These are phyloP conservation scores for Ciconia nigra DNA, from an alignment of 2,797 vertebrate species.

Conservation along the genomic window DNA sequence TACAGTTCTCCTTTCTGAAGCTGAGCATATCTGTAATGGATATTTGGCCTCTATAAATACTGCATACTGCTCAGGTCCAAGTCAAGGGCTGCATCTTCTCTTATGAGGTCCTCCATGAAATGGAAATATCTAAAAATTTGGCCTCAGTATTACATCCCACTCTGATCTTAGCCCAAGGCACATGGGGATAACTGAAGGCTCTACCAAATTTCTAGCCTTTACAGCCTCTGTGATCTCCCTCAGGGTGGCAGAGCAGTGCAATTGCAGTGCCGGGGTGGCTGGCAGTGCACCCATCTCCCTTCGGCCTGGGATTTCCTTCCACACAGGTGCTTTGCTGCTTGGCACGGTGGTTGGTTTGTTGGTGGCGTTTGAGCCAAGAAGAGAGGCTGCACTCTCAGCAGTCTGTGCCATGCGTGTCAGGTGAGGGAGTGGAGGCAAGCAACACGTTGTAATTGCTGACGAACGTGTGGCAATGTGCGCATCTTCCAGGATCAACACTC, in stretches of 20 bases:
- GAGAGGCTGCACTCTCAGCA: background rate
- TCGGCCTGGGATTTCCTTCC: background rate
- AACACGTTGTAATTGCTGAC: background rate
- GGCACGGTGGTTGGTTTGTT: fast-evolving
- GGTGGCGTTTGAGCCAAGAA: background rate
- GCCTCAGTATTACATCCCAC: background rate
- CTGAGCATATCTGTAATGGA: background rate
- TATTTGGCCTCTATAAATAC: background rate
- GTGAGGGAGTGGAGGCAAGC: background rate
- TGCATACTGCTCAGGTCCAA: background rate
- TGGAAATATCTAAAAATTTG: background rate
- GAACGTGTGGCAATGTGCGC: fast-evolving
- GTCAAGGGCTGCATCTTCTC: background rate
- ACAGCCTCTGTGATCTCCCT: background rate
- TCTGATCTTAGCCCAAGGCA: background rate
- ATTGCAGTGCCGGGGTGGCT: fast-evolving
- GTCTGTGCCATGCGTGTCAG: fast-evolving
- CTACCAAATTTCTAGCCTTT: background rate
- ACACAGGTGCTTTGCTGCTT: fast-evolving
- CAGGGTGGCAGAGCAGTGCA: background rate
- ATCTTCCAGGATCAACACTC: background rate
- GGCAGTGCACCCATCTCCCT: background rate
- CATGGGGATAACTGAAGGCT: background rate
- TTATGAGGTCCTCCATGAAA: background rate
- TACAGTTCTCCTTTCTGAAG: background rate